phyloP scores from a whole-genome alignment of 2,113 vertebrate species.

The Colius striatus region DNA sequence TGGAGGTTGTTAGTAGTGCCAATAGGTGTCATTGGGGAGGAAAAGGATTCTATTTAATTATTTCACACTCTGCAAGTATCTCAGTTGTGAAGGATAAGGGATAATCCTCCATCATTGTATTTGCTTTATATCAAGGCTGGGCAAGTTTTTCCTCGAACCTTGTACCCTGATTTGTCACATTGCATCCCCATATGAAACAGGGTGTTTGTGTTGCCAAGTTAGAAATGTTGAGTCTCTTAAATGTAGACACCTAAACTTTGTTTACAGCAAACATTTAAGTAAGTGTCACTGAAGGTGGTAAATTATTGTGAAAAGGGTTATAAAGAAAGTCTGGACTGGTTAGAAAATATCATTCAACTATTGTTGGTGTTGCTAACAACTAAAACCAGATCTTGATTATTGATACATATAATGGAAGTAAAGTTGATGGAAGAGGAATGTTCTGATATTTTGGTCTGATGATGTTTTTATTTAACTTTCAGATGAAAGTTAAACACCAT shows the following conservation, averaged over 20 bases:
- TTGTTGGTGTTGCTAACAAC: not conserved
- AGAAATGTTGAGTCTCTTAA: not conserved
- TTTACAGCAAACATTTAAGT: not conserved
- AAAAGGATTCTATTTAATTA: not conserved
- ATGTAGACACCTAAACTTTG: not conserved
- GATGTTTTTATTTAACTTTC: not conserved
- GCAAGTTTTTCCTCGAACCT: not conserved
- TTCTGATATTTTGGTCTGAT: not conserved
- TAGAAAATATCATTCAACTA: not conserved
- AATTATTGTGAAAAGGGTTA: not conserved
- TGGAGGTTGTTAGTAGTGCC: not conserved
- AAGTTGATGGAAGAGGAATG: not conserved
- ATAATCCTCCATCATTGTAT: not conserved
- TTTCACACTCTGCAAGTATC: not conserved
- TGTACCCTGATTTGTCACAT: not conserved
- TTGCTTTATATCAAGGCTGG: not conserved
- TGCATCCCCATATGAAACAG: not conserved
- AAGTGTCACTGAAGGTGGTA: not conserved
- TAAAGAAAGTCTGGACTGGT: not conserved
- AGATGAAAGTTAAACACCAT: not conserved
- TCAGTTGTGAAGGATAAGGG: not conserved
- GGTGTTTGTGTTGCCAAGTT: not conserved
- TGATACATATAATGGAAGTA: not conserved
- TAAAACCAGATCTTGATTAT: not conserved
- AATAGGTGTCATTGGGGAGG: not conserved